Base-by-base conservation (phyloP, 2,888 invertebrate genomes). In the Melinopterus prodromus region DNA sequence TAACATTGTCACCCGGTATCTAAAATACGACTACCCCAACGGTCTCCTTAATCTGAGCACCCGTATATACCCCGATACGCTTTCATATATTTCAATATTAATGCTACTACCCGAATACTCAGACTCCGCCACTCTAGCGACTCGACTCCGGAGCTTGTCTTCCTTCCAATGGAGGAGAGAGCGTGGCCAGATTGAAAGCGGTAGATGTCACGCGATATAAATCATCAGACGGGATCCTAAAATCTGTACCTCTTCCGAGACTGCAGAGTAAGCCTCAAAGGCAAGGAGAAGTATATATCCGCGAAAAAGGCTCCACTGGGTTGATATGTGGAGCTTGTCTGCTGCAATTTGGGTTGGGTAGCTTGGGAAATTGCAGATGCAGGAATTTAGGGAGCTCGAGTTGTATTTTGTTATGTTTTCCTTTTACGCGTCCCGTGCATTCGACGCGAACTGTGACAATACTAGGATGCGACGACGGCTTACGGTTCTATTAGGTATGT, bases 1-100 rank as follows among this genome's bases (percentile, higher is more conserved):
- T 88, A 87, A 87, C 88, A 87, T 87, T 87, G 87, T 86, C 86
- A 86, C 87, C 84, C 83, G 84, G 84, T 85, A 85, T 85, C 85
- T 84, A 83, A 86, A 85, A 85, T 85, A 84, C 84, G 84, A 84
- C 71, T 70, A 53, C 71, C 77, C 35, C 53, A 53, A 53, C 53
- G 74, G 35, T 71, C 70, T 76, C 26, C 76, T 78, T 72, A 72
- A 53, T 78, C 77, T 78, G 74, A 16, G 35, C 26, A 6, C 76
- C 76, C 37, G 76, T 16, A 76, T 69, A 53, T 69, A 37, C 38
- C 76, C 76, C 76, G 76, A 26, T 69, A 38, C 76, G 71, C 69
- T 76, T 35, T 77, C 80, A 37, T 80, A 80, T 80, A 80, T 80
- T 80, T 77, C 80, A 77, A 80, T 77, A 77, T 80, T 80, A 80